These are phyloP conservation scores for Fistularia commersonii DNA, from an alignment of 2,797 vertebrate species.

Conservation along the genomic window DNA sequence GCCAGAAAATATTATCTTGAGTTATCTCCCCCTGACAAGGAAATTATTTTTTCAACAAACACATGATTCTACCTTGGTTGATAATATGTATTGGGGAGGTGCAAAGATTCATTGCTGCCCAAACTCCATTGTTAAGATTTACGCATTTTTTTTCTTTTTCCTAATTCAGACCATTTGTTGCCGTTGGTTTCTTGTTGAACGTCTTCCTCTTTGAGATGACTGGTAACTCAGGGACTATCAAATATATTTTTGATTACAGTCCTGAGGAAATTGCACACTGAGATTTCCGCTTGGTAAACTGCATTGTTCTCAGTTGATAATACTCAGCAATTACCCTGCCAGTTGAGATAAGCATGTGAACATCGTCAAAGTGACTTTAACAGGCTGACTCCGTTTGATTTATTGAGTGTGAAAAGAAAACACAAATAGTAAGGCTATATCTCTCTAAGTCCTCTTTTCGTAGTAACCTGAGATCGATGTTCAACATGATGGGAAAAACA, in stretches of 20 bases:
- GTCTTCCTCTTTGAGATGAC: conserved; percentile 29
- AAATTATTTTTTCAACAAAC: conserved; percentile 15
- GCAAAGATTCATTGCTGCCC: conserved; percentile 5
- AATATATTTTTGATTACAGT: conserved; percentile 26
- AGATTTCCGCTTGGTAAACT: conserved; percentile 7
- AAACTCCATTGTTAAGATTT: neutral
- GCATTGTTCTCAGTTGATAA: conserved; percentile 44
- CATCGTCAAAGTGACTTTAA: conserved; percentile 16
- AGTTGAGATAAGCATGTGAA: conserved; percentile 36
- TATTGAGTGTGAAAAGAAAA: conserved; percentile 19
- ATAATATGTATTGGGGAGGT: conserved; percentile 4
- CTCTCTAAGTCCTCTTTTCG: conserved; percentile 10
- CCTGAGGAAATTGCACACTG: conserved; percentile 15
- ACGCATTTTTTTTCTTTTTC: conserved; percentile 6
- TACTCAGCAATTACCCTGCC: conserved; percentile 25
- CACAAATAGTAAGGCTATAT: conserved; percentile 1
- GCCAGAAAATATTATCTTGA: conserved; percentile 14
- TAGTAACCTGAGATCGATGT: conserved; percentile 29
- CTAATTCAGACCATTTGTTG: conserved; percentile 43
- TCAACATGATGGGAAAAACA: neutral
- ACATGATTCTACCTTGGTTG: neutral
- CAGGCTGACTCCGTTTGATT: conserved; percentile 28
- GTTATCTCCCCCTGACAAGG: conserved; percentile 4
- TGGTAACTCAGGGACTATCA: conserved; percentile 35
- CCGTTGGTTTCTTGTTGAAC: conserved; percentile 20